Conservation (phyloP, 2,888 invertebrate genomes). For the Lottia gigantea region DNA sequence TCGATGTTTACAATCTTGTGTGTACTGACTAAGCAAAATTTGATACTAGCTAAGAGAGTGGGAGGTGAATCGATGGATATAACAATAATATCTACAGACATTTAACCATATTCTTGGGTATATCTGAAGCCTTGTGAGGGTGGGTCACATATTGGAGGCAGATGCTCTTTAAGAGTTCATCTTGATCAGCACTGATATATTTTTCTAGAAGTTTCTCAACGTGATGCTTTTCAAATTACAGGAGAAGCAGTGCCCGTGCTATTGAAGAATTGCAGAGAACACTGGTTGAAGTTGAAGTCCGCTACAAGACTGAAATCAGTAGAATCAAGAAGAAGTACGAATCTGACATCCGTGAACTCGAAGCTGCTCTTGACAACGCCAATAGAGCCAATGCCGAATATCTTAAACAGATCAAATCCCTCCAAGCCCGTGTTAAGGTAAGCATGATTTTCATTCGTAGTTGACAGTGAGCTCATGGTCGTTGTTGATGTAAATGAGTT, state of each 20-base stretch:
- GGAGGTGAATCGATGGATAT: too few relatives aligned
- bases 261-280: conserved; percentile 68
- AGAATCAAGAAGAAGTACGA: conserved; percentile 69
- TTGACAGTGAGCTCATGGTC: neutral
- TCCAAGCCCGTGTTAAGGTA: conserved; percentile 87
- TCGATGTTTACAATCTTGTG: too few relatives aligned
- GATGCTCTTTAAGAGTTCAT: too few relatives aligned
- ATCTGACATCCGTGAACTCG: conserved; percentile 65
- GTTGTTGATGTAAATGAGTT: neutral
- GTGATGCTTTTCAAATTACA: conserved; percentile 32
- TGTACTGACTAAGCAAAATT: too few relatives aligned
- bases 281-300: conserved; percentile 66
- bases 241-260: conserved; percentile 66
- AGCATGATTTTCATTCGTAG: conserved; percentile 34
- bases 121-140: too few relatives aligned
- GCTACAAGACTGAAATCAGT: conserved; percentile 67
- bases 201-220: too few relatives aligned
- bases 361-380: conserved; percentile 84
- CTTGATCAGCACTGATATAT: too few relatives aligned
- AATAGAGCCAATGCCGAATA: conserved; percentile 85
- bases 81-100: too few relatives aligned
- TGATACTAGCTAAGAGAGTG: too few relatives aligned
- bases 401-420: conserved; percentile 97
- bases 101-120: too few relatives aligned
- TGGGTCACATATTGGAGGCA: too few relatives aligned